These are phyloP conservation scores for Platalea minor DNA, from an alignment of 2,797 vertebrate species.

Conservation along the genomic window DNA sequence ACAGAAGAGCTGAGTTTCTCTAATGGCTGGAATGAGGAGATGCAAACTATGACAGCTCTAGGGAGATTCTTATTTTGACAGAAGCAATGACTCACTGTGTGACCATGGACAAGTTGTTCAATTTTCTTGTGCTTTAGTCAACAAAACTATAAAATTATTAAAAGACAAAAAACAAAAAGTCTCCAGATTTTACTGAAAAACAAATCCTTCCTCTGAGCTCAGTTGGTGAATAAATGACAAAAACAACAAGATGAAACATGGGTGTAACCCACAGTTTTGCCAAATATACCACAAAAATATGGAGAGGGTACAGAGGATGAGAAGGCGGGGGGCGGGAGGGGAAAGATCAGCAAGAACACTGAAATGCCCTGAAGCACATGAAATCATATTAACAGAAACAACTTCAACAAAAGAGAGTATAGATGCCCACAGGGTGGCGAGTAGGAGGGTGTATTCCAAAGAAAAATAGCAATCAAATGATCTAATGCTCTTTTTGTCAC, in stretches of 20 bases:
- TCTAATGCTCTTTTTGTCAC: constrained; percentile 44
- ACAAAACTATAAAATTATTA: constrained; percentile 58
- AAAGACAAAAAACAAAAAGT: constrained; percentile 44
- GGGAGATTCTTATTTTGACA: constrained; percentile 27
- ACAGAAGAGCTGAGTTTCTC: not conserved
- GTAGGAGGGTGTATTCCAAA: constrained; percentile 22
- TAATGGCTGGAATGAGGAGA: not conserved
- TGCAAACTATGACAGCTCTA: not conserved
- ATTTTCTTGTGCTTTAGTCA: constrained; percentile 28
- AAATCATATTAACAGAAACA: constrained; percentile 47
- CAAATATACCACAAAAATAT: constrained; percentile 57
- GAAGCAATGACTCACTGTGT: constrained; percentile 24
- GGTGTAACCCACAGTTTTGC: constrained; percentile 60
- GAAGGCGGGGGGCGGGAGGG: not conserved
- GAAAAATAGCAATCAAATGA: constrained; percentile 44
- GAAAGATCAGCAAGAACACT: not conserved
- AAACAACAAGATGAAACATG: constrained; percentile 61
- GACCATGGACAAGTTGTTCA: not conserved
- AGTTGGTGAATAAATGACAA: constrained; percentile 62
- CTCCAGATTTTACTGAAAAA: constrained; percentile 53
- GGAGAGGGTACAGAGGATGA: constrained; percentile 32
- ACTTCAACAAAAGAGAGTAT: constrained; percentile 28
- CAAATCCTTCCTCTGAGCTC: constrained; percentile 56
- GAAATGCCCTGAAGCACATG: constrained; percentile 36
- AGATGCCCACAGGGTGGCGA: constrained; percentile 43